Conservation (phyloP, 2,888 invertebrate genomes). For the Sarcophaga subvicina region DNA sequence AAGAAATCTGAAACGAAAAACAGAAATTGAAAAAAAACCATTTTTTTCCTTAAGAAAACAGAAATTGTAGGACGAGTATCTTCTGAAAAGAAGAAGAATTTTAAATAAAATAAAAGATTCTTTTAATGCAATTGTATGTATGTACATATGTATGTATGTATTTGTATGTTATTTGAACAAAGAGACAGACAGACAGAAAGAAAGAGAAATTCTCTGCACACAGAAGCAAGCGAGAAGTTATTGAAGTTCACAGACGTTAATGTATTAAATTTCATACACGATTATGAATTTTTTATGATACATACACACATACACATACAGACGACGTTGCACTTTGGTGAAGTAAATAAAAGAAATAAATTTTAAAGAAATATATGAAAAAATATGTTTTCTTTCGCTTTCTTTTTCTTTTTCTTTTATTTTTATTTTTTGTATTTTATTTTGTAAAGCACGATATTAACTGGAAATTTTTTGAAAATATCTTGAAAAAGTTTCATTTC, state of each 20-base stretch:
- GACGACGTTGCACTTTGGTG: not conserved
- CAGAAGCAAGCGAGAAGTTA: not conserved
- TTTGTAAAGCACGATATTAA: too few relatives aligned
- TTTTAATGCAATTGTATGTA: conserved; percentile 6
- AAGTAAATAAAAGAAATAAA: not conserved
- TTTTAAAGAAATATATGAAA: not conserved
- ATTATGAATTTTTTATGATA: conserved; percentile 23
- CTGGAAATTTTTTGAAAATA: too few relatives aligned
- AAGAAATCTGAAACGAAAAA: too few relatives aligned
- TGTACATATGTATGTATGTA: too few relatives aligned
- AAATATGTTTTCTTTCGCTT: too few relatives aligned
- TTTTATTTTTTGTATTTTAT: too few relatives aligned
- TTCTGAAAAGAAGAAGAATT: not conserved
- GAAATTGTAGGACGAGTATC: not conserved
- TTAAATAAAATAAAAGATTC: conserved; percentile 4
- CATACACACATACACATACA: not conserved
- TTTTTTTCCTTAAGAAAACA: not conserved
- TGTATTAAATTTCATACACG: conserved; percentile 19
- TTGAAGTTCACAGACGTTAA: conserved; percentile 11
- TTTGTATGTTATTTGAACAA: not conserved
- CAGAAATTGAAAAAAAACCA: not conserved
- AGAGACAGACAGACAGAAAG: not conserved
- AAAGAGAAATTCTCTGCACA: too few relatives aligned
- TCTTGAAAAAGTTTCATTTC: too few relatives aligned
- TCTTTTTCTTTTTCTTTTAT: too few relatives aligned